Conservation (phyloP, 2,888 invertebrate genomes). For the Helobdella robusta region DNA sequence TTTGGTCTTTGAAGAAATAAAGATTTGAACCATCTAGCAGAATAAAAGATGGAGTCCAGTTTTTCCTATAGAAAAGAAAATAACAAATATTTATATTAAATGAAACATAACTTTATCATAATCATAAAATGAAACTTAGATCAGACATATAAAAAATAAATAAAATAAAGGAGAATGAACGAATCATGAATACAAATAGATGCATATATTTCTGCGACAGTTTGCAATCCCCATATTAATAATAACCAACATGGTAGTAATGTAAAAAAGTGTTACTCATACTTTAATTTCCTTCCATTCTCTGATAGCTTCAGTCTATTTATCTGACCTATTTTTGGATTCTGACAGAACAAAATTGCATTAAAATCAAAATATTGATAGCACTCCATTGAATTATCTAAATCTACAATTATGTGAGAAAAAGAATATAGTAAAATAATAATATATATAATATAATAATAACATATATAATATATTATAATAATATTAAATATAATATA, state of each 20-base stretch:
- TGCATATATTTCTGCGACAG: not conserved
- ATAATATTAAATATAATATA: too few species aligned
- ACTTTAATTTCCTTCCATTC: slow-evolving; percentile 2
- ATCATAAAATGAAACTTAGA: not conserved
- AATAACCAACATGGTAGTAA: not conserved
- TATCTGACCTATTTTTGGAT: not conserved
- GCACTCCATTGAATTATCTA: too few species aligned
- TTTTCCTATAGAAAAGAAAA: slow-evolving; percentile 6
- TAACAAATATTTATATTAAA: not conserved
- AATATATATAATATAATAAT: too few species aligned
- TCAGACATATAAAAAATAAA: not conserved
- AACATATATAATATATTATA: too few species aligned
- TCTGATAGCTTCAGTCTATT: slow-evolving; percentile 7
- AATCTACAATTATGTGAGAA: too few species aligned
- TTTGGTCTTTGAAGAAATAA: slow-evolving; percentile 16
- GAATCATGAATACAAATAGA: not conserved
- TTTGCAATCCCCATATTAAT: not conserved
- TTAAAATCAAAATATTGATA: too few species aligned
- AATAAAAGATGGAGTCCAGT: slow-evolving; percentile 9
- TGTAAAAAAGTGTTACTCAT: not conserved
- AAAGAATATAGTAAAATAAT: too few species aligned
- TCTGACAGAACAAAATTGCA: too few species aligned
- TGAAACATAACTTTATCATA: not conserved
- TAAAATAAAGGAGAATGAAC: not conserved
- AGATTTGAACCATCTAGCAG: not conserved